These are phyloP conservation scores for Blennius ocellaris DNA, from an alignment of 2,113 vertebrate species.

Conservation along the genomic window DNA sequence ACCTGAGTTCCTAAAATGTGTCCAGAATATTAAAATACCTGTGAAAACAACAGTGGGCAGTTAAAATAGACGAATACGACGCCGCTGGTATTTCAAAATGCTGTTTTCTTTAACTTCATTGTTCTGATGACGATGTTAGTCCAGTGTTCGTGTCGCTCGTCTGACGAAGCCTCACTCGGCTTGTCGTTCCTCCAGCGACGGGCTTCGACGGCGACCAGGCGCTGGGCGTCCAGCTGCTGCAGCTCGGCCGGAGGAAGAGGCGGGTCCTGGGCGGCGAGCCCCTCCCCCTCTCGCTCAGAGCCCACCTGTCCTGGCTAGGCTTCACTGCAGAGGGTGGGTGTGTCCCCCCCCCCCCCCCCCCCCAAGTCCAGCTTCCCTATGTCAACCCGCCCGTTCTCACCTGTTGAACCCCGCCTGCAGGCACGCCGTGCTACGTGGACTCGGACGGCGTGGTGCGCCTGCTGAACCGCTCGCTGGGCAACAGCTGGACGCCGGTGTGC, in stretches of 20 bases:
- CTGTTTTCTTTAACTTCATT: too few relatives aligned
- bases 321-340: slow-evolving; percentile 93
- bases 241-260: slow-evolving; percentile 84
- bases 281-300: slow-evolving; percentile 88
- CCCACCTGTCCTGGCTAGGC: slow-evolving; percentile 91
- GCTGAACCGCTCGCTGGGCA: slow-evolving; percentile 90
- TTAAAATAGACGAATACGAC: too few relatives aligned
- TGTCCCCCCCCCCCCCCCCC: background rate
- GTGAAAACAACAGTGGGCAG: too few relatives aligned
- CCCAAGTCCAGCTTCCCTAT: background rate
- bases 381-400: too few relatives aligned
- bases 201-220: slow-evolving; percentile 95
- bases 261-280: slow-evolving; percentile 88
- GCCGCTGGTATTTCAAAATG: too few relatives aligned
- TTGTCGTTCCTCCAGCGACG: slow-evolving; percentile 79
- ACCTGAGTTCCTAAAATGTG: too few relatives aligned
- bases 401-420: slow-evolving; percentile 64
- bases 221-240: slow-evolving; percentile 91
- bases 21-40: too few relatives aligned
- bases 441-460: slow-evolving; percentile 90
- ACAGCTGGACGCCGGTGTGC: slow-evolving; percentile 92
- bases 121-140: too few relatives aligned
- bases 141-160: too few relatives aligned
- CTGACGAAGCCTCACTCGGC: too few relatives aligned
- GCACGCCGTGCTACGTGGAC: slow-evolving; percentile 91